phyloP scores from a whole-genome alignment of 2,797 vertebrate genomes.

The Kryptopterus vitreolus region DNA sequence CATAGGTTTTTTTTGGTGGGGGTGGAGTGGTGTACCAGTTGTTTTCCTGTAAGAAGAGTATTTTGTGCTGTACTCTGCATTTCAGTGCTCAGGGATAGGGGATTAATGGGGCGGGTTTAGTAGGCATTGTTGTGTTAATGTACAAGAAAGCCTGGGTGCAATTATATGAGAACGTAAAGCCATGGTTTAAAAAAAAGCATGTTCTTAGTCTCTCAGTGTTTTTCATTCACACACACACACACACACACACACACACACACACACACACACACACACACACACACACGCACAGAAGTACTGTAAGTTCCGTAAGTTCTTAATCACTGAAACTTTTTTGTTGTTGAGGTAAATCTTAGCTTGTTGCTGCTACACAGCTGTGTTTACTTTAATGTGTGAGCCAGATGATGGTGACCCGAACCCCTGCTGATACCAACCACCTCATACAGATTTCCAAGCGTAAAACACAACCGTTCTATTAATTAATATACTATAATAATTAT shows the following conservation, averaged over 20 bases:
- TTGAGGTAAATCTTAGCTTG: constrained; percentile 31
- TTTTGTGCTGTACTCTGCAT: constrained; percentile 14
- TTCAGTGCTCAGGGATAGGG: constrained; percentile 36
- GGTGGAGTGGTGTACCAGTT: not conserved
- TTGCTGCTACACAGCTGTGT: constrained; percentile 55
- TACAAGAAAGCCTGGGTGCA: constrained; percentile 40
- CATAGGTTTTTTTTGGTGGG: not conserved
- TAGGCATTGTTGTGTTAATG: constrained; percentile 55
- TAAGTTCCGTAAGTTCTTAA: constrained; percentile 25
- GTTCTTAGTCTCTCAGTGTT: not conserved
- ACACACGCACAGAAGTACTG: constrained; percentile 14
- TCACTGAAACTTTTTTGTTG: constrained; percentile 13
- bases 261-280: constrained; percentile 2
- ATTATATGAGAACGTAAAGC: constrained; percentile 39
- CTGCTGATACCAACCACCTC: not conserved
- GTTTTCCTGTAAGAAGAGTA: constrained; percentile 13
- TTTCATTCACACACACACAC: constrained; percentile 6
- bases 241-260: not conserved
- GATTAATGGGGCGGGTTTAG: constrained; percentile 50
- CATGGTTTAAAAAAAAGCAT: constrained; percentile 2
- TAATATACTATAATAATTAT: too few relatives aligned
- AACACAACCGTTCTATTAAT: not conserved
- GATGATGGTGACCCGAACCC: constrained; percentile 40
- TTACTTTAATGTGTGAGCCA: constrained; percentile 51
- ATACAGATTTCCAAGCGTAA: too few relatives aligned